Percentiles rank a stretch among this genome's conserved stretches.
These are phyloP conservation scores for Gallinago nigripennis DNA, from an alignment of 2,797 vertebrate genomes.

Conservation along the genomic window DNA sequence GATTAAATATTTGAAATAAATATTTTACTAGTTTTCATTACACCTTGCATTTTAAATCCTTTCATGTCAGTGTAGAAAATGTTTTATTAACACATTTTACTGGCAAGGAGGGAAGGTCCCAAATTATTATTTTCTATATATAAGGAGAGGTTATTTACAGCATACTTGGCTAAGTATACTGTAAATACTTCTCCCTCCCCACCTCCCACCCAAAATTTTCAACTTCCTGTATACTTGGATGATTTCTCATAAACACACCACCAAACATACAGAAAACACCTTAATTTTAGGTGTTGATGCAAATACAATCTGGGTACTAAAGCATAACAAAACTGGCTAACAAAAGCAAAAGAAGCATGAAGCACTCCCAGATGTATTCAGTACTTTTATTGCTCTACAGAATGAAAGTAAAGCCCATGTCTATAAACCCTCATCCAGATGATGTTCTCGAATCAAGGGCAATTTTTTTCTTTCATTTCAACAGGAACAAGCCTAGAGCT, in stretches of 20 bases:
- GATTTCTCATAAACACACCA: background rate
- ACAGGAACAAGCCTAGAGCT: constrained; percentile 14
- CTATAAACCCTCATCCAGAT: background rate
- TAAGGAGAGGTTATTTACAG: background rate
- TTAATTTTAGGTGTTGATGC: background rate
- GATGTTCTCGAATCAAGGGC: background rate
- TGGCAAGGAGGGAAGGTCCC: background rate
- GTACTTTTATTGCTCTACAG: background rate
- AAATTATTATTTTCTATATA: background rate
- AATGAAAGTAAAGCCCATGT: background rate
- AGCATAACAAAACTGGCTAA: background rate
- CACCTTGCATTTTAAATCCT: background rate
- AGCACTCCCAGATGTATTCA: background rate
- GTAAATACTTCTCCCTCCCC: too few species aligned
- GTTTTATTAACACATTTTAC: background rate
- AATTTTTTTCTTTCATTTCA: constrained; percentile 28
- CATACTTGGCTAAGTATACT: background rate
- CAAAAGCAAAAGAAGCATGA: background rate
- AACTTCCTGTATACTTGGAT: background rate
- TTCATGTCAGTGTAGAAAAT: background rate
- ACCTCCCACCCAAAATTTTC: background rate
- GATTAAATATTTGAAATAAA: background rate
- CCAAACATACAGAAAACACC: background rate
- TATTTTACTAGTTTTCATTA: background rate
- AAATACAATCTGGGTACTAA: background rate